These are phyloP conservation scores for Neosilurus hyrtlii DNA, from an alignment of 2,797 vertebrate species.

Conservation along the genomic window DNA sequence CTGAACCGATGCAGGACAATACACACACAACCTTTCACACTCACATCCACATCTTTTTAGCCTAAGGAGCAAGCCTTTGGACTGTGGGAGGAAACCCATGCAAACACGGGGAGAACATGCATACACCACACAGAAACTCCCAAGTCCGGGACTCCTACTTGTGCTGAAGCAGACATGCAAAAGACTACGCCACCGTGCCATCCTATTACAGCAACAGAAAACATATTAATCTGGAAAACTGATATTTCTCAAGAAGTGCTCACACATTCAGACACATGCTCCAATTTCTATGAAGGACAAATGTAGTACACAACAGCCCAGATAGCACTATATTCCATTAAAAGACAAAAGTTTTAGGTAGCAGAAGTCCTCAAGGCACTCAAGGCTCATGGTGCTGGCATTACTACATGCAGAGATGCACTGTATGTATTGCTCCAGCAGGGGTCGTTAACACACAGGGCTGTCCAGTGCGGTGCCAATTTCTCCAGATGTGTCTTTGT, in stretches of 20 bases:
- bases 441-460: constrained; percentile 44
- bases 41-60: too few relatives aligned
- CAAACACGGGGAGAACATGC: too few relatives aligned
- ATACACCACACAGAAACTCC: too few relatives aligned
- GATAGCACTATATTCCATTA: background rate
- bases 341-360: background rate
- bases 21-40: too few relatives aligned
- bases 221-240: background rate
- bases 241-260: background rate
- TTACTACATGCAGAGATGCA: background rate
- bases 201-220: too few relatives aligned
- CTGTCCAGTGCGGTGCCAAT: background rate
- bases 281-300: background rate
- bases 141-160: too few relatives aligned
- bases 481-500: constrained; percentile 44
- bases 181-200: too few relatives aligned
- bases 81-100: too few relatives aligned
- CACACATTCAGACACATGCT: background rate
- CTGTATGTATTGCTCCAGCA: constrained; percentile 41
- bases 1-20: too few relatives aligned
- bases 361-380: constrained; percentile 19
- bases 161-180: too few relatives aligned
- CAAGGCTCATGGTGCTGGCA: background rate
- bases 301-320: background rate
- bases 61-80: too few relatives aligned